Evolutionary conservation across 2,797 vertebrate genomes (phyloP), one percentile per base, ranked within the genome.

Genomic region (Semotilus atromaculatus): DNA sequence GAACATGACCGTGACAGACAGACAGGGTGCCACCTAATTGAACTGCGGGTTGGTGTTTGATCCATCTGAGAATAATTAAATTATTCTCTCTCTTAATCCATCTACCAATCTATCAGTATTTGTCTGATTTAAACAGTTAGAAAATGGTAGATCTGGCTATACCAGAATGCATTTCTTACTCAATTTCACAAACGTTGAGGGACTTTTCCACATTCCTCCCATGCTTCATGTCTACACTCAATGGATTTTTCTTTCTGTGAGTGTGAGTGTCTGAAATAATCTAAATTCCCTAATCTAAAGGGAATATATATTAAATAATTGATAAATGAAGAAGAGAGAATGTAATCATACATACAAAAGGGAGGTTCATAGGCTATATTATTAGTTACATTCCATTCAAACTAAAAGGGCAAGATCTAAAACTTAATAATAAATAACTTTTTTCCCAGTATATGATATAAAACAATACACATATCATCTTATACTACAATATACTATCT

Each of bases 1-100:
- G 80, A 11, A n/a, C n/a, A 62, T 82, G 26, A 74, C 48, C 40
- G 76, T 73, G 71, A 71, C 40, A 62, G 55, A 64, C 51, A 62
- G 55, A 79, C 5, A 31, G 74, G 23, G 70, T 85, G 80, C 18
- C 64, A 82, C 70, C 81, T 84, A 80, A 76, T 77, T 81, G 55
- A 86, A 82, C 79, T 76, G 72, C n/a, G 55, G 78, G 75, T 74
- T 83, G 70, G 58, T 82, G 60, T 80, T 51, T 80, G 70, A 73
- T 74, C 67, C 10, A 91, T 90, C 89, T 85, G 87, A 92, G 90
- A 93, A 90, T 91, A 90, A 91, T 14, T 66, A 16, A 66, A 75
- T 21, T 5, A 66, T 66, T 29, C 19, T 14, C 21, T 51, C 29
- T 51, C 13, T 64, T 23, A 45, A 64, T 64, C 40, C 14, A 21